A percentile compares a stretch with the other conserved stretches of the same genome.
Conservation (phyloP, 2,113 vertebrate genomes). For the Psophia crepitans region DNA sequence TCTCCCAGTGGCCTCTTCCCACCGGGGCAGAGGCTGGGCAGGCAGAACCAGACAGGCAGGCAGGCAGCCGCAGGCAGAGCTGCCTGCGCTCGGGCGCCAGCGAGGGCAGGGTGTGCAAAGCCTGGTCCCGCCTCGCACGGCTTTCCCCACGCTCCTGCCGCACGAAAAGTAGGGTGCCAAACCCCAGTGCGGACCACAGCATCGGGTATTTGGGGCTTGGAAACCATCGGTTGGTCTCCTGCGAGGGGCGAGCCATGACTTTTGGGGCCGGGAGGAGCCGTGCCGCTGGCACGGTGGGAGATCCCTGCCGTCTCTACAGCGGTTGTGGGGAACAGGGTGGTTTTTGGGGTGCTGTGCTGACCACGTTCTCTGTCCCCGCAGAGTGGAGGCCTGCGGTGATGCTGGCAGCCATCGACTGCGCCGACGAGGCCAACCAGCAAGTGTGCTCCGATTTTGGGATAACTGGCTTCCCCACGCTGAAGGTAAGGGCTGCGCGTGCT, state of each 20-base stretch:
- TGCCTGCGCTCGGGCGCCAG: neutral
- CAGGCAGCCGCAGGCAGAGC: neutral
- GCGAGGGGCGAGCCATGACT: rapidly evolving
- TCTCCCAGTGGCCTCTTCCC: neutral
- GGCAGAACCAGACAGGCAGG: neutral
- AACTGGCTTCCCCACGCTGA: slow-evolving; percentile 68
- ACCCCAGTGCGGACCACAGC: rapidly evolving
- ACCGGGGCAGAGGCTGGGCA: neutral
- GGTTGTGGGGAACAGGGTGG: rapidly evolving
- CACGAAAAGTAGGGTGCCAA: neutral
- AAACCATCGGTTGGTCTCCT: rapidly evolving
- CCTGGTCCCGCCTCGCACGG: rapidly evolving
- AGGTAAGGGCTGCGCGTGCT: neutral
- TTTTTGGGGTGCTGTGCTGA: neutral
- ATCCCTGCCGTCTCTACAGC: rapidly evolving
- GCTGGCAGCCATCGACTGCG: slow-evolving; percentile 71
- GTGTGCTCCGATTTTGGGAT: slow-evolving; percentile 70
- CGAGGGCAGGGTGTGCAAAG: neutral
- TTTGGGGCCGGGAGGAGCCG: rapidly evolving
- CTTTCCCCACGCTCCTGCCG: neutral
- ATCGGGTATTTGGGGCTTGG: neutral
- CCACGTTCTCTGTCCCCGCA: neutral
- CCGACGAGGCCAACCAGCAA: slow-evolving; percentile 51
- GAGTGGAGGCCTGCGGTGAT: slow-evolving; percentile 73
- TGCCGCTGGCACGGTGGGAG: rapidly evolving